These are phyloP conservation scores for Glaucomys volans DNA, from an alignment of 2,113 vertebrate genomes.

Conservation along the genomic window DNA sequence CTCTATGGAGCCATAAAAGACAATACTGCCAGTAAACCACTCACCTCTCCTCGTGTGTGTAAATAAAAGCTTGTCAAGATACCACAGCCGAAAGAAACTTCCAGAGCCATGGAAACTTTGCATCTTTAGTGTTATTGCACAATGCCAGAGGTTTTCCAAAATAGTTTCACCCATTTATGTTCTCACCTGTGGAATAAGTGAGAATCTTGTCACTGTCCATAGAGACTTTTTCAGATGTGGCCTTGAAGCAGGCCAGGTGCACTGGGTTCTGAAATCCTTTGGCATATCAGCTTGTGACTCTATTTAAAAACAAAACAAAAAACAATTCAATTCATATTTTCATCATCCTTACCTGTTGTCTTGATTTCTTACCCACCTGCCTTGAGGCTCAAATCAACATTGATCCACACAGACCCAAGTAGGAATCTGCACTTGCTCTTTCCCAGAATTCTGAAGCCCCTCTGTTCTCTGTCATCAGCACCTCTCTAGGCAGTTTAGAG, in stretches of 20 bases:
- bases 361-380: not conserved
- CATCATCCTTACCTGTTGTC: not conserved
- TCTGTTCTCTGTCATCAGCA: not conserved
- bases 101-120: not conserved
- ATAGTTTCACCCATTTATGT: not conserved
- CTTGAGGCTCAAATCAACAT: not conserved
- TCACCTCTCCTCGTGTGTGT: no score
- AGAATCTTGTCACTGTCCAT: not conserved
- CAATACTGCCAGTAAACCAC: not conserved
- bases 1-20: not conserved
- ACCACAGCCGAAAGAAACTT: not conserved
- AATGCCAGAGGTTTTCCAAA: not conserved
- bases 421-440: not conserved
- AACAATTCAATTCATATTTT: not conserved
- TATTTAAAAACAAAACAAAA: not conserved
- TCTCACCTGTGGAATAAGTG: not conserved
- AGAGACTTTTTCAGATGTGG: not conserved
- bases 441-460: not conserved
- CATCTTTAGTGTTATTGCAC: not conserved
- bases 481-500: not conserved
- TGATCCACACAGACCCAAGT: not conserved
- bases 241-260: not conserved
- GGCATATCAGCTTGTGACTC: not conserved
- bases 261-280: not conserved
- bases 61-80: not conserved